phyloP scores from a whole-genome alignment of 2,113 vertebrate species.

The Myodes glareolus region DNA sequence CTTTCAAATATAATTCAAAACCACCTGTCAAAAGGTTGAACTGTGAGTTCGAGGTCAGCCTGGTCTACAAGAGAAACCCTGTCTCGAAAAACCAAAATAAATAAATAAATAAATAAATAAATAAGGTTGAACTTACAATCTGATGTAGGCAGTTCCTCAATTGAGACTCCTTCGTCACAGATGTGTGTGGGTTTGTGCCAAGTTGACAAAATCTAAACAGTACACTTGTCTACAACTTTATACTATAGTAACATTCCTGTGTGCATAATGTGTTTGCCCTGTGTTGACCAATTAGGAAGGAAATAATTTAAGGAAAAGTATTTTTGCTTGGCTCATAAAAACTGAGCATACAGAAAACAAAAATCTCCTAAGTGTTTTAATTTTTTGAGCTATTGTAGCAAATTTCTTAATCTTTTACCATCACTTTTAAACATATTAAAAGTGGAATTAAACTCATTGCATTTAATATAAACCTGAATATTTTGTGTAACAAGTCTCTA shows the following conservation, averaged over 20 bases:
- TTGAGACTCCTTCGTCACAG: background rate
- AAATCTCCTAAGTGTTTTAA: constrained; percentile 3
- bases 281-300: background rate
- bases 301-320: constrained; percentile 11
- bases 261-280: constrained; percentile 38
- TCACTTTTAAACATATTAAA: background rate
- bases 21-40: background rate
- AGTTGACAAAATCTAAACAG: background rate
- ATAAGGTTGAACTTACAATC: too few species aligned
- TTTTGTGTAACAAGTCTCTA: background rate
- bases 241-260: background rate
- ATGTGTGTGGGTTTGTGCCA: background rate
- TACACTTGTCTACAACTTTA: background rate
- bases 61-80: too few species aligned
- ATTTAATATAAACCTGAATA: background rate
- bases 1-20: background rate
- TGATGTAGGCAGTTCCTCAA: background rate
- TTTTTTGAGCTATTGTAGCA: constrained; percentile 2
- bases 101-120: too few species aligned
- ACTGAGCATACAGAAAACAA: background rate
- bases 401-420: constrained; percentile 22
- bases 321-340: background rate
- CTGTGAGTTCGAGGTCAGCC: too few species aligned
- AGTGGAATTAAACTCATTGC: background rate
- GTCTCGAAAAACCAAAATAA: too few species aligned